Base-by-base conservation (phyloP, 2,113 vertebrate genomes). In the Charadrius vociferus region DNA sequence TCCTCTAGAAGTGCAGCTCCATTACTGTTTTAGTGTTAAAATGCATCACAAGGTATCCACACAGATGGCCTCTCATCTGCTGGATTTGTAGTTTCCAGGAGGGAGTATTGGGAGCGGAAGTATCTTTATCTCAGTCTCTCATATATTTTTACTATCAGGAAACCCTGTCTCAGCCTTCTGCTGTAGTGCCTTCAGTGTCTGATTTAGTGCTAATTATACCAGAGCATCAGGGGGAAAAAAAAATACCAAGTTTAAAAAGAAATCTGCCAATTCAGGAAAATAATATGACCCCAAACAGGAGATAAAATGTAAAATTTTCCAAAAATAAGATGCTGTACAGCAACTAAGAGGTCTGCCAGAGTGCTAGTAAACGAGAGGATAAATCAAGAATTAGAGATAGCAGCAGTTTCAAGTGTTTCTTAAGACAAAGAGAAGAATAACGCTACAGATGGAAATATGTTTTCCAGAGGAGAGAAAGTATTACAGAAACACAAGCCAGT, bases 1-100 rank as follows among this genome's bases (percentile, higher is more conserved):
- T 92, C 95, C 90, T 96, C 90, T 96, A 13, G 70, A 90, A 96
- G 95, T 95, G 78, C 92, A 91, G 84, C 78, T 95, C 83, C 88
- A 86, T 97, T 92, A 84, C 92, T 91, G 77, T 89, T 96, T 79
- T 81, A 94, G 91, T 71, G n/a, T 91, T 95, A 94, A 97, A 97
- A 97, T 9, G 23, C 70, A 95, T 91, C 90, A 96, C 86, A 95
- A 97, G 96, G 95, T 96, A 96, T 95, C 97, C 93, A 95, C 91
- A 93, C 96, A 97, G 96, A 96, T 97, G 93, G 95, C 93, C 96
- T 92, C 94, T 95, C 96, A 95, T 97, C 93, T 96, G 95, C 91
- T 95, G 94, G 83, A 95, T 95, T 89, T 91, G 81, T 97, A 82
- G 81, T 89, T 97, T 97, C 95, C 91, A 95, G 91, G 95, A 96